These are phyloP conservation scores for Entelurus aequoreus DNA, from an alignment of 2,113 vertebrate species.

Conservation along the genomic window DNA sequence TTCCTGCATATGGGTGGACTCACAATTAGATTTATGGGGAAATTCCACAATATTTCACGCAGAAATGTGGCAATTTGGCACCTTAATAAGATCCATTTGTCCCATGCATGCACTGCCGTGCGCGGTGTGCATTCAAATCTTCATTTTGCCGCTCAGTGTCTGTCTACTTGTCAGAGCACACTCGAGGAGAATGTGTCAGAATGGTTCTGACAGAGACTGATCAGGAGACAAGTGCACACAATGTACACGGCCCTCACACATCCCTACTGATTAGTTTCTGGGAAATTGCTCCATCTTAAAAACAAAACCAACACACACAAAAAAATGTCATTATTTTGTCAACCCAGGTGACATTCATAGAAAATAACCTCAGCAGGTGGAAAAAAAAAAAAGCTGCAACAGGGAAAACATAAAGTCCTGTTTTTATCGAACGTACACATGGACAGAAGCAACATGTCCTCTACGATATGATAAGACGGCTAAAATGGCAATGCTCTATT, in stretches of 20 bases:
- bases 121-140: slow-evolving; percentile 40
- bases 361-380: slow-evolving; percentile 57
- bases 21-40: slow-evolving; percentile 30
- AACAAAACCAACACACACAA: slow-evolving; percentile 42
- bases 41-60: slow-evolving; percentile 27
- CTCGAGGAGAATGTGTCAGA: slow-evolving; percentile 56
- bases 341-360: slow-evolving; percentile 73
- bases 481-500: slow-evolving; percentile 5
- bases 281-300: slow-evolving; percentile 70
- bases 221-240: slow-evolving; percentile 57
- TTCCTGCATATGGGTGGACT: slow-evolving; percentile 29
- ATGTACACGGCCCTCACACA: slow-evolving; percentile 62
- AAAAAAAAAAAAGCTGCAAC: slow-evolving; percentile 30
- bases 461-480: slow-evolving; percentile 6
- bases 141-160: slow-evolving; percentile 37
- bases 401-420: slow-evolving; percentile 40
- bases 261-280: slow-evolving; percentile 69
- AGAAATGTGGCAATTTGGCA: slow-evolving; percentile 23
- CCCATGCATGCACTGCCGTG: neutral
- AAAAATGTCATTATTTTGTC: slow-evolving; percentile 73
- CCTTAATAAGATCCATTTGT: slow-evolving; percentile 25
- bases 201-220: slow-evolving; percentile 64
- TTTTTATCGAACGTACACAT: slow-evolving; percentile 9
- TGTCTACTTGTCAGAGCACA: slow-evolving; percentile 60
- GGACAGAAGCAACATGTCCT: slow-evolving; percentile 14